Conservation (phyloP, 2,797 vertebrate species). For the Linurgus olivaceus region DNA sequence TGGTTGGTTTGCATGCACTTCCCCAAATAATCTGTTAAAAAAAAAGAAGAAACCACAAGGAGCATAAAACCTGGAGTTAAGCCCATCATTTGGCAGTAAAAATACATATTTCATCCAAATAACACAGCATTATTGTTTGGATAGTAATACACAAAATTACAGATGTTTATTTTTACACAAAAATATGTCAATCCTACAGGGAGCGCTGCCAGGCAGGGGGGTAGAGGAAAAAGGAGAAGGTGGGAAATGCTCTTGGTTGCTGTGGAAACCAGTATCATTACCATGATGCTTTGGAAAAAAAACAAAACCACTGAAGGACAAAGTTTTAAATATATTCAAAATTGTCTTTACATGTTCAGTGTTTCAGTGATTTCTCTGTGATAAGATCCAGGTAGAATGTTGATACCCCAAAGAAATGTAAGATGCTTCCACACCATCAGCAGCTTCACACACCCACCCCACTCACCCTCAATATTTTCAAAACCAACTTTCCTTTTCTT, state of each 20-base stretch:
- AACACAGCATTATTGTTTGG: neutral
- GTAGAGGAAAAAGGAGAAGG: neutral
- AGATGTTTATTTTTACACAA: slow-evolving; percentile 1
- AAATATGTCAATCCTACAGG: neutral
- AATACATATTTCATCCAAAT: neutral
- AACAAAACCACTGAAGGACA: neutral
- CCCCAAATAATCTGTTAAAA: neutral
- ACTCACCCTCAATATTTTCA: neutral
- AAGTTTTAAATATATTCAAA: neutral
- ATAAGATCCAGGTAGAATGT: neutral
- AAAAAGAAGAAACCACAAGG: neutral
- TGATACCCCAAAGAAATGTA: neutral
- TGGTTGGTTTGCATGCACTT: neutral
- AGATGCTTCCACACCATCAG: neutral
- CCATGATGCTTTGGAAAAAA: neutral
- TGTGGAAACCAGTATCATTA: neutral
- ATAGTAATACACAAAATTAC: neutral
- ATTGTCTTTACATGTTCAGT: neutral
- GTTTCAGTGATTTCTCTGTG: neutral
- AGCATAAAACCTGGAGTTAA: neutral
- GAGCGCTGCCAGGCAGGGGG: neutral
- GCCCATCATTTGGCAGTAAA: neutral
- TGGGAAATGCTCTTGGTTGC: neutral
- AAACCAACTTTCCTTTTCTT: neutral
- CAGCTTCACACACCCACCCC: neutral